phyloP scores from a whole-genome alignment of 2,888 invertebrate genomes.

The Acleris cristana region DNA sequence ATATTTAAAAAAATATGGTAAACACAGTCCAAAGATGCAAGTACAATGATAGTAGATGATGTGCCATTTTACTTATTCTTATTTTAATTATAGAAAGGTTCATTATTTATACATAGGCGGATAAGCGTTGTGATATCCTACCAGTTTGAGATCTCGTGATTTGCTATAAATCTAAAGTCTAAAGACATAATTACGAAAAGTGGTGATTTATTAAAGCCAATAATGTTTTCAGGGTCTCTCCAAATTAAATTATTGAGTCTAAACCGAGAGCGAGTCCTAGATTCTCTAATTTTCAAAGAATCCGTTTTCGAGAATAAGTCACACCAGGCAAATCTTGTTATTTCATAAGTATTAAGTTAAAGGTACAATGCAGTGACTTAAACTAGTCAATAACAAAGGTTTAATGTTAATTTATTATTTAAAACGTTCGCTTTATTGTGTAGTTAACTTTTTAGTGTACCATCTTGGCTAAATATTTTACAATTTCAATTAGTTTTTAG shows the following conservation, averaged over 20 bases:
- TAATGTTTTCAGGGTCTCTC: no score
- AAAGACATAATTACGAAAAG: background rate
- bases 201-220: no score
- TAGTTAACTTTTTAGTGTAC: background rate
- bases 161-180: background rate
- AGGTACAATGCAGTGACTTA: background rate
- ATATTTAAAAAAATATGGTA: background rate
- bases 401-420: background rate
- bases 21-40: conserved; percentile 21
- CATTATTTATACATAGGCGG: background rate
- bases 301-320: no score
- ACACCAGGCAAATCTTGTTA: background rate
- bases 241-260: no score
- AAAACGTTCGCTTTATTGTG: background rate
- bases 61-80: conserved; percentile 33
- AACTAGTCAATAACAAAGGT: background rate
- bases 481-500: no score
- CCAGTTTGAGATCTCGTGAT: conserved; percentile 16
- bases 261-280: no score
- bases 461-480: no score
- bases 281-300: no score
- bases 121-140: conserved; percentile 17
- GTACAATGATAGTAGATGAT: conserved; percentile 26
- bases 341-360: background rate
- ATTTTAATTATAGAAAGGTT: conserved; percentile 3